phyloP scores from a whole-genome alignment of 2,888 invertebrate genomes.

The Volucella bombylans region DNA sequence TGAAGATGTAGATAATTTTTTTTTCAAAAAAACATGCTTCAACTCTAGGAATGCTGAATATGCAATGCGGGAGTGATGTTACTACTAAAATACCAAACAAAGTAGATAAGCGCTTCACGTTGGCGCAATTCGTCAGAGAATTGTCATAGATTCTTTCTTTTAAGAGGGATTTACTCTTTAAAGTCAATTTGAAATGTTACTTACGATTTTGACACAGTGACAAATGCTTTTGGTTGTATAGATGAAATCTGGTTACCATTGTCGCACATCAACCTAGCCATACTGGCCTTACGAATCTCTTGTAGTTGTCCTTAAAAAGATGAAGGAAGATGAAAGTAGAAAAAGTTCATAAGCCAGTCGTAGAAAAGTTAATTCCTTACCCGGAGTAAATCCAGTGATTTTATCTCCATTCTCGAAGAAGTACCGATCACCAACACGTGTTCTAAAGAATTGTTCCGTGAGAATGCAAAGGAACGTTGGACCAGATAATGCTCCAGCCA shows the following conservation, averaged over 20 bases:
- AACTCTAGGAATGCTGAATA: too few species aligned
- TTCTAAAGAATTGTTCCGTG: slow-evolving; percentile 93
- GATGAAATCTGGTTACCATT: slow-evolving; percentile 87
- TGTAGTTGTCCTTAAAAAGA: slow-evolving; percentile 85
- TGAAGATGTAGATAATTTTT: too few species aligned
- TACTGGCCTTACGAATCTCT: slow-evolving; percentile 89
- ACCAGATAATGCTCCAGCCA: slow-evolving; percentile 90
- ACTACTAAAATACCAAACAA: too few species aligned
- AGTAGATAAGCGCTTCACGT: too few species aligned
- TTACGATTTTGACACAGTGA: slow-evolving; percentile 85
- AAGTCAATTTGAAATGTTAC: slow-evolving; percentile 72
- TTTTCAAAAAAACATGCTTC: too few species aligned
- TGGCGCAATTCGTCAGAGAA: too few species aligned
- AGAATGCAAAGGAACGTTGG: slow-evolving; percentile 95
- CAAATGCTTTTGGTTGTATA: slow-evolving; percentile 88
- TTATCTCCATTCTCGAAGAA: slow-evolving; percentile 90
- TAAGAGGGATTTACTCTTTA: background rate
- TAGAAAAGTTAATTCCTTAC: slow-evolving; percentile 77
- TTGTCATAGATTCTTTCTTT: too few species aligned
- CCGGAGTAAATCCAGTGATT: slow-evolving; percentile 86
- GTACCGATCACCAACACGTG: slow-evolving; percentile 92
- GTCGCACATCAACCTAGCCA: slow-evolving; percentile 91
- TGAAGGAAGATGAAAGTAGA: slow-evolving; percentile 3
- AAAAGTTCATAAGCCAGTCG: background rate
- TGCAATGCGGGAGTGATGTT: too few species aligned